Evolutionary conservation across 2,888 invertebrate genomes (phyloP).

Genomic region (Strigamia maritima): DNA sequence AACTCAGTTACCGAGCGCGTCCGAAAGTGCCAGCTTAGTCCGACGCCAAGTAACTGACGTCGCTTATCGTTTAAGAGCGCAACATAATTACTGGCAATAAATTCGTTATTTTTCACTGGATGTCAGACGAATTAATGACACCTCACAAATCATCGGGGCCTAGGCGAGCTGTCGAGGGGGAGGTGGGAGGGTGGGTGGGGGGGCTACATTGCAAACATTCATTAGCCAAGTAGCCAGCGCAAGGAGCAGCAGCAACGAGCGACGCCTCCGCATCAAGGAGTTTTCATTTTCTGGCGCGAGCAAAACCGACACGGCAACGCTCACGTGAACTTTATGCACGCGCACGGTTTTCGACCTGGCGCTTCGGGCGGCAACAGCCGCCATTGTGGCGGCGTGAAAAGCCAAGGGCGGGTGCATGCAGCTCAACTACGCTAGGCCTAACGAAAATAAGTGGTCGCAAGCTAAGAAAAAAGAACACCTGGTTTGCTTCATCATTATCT

Average conservation of each 20-base stretch:
- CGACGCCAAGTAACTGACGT: not conserved
- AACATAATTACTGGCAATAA: constrained; percentile 43
- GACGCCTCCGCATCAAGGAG: constrained; percentile 4
- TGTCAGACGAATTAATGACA: constrained; percentile 44
- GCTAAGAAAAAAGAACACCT: not conserved
- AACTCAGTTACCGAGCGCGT: not conserved
- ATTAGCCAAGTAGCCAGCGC: constrained; percentile 40
- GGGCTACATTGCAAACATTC: constrained; percentile 37
- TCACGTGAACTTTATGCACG: not conserved
- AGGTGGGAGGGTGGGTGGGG: constrained; percentile 1
- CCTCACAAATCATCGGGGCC: constrained; percentile 43
- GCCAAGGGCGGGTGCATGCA: not conserved
- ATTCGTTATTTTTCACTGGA: constrained; percentile 44
- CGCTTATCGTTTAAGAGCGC: constrained; percentile 38
- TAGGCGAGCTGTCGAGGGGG: constrained; percentile 35
- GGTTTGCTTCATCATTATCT: not conserved
- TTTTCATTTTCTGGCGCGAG: constrained; percentile 26
- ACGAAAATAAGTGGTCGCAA: not conserved
- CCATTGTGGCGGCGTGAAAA: constrained; percentile 15
- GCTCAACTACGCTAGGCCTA: not conserved
- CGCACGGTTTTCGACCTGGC: not conserved
- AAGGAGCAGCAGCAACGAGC: constrained; percentile 35
- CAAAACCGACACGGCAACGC: constrained; percentile 2
- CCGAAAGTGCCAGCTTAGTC: not conserved
- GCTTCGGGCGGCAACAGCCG: not conserved